Conservation (phyloP, 92 coral and sea anemone genomes). For the Plumapathes pennacea region DNA sequence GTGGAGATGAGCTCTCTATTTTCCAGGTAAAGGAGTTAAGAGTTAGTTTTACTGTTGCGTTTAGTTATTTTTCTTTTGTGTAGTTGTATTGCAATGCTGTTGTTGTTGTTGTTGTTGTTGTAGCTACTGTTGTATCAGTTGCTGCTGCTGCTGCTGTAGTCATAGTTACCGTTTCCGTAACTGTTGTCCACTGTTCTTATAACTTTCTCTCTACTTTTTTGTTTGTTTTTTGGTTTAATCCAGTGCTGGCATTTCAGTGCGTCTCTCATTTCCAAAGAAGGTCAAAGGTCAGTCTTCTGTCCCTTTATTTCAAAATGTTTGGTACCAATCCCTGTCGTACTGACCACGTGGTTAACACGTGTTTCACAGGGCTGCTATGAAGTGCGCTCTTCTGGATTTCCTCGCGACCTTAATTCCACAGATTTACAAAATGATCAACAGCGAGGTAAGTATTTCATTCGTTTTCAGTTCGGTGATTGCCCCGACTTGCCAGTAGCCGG, state of each 20-base stretch:
- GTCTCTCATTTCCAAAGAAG: neutral
- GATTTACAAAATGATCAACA: slow-evolving; percentile 3
- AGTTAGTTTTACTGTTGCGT: no score
- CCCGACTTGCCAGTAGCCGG: no score
- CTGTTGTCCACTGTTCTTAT: no score
- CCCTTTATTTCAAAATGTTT: neutral
- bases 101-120: no score
- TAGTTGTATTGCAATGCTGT: no score
- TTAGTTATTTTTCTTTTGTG: no score
- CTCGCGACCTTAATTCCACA: slow-evolving; percentile 21
- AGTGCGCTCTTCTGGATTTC: slow-evolving; percentile 31
- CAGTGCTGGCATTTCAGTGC: slow-evolving; percentile 28
- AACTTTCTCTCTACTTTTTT: no score
- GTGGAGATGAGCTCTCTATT: slow-evolving; percentile 17
- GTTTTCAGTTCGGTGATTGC: no score
- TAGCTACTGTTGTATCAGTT: no score
- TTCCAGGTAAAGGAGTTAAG: slow-evolving; percentile 34
- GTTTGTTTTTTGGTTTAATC: neutral
- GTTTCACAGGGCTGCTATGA: slow-evolving; percentile 30
- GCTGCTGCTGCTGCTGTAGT: no score
- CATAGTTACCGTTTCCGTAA: no score
- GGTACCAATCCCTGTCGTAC: neutral
- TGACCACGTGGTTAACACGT: neutral
- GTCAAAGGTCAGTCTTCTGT: slow-evolving; percentile 13
- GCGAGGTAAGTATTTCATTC: no score